These are phyloP conservation scores for Grallaria varia DNA, from an alignment of 2,113 vertebrate genomes.

Conservation along the genomic window DNA sequence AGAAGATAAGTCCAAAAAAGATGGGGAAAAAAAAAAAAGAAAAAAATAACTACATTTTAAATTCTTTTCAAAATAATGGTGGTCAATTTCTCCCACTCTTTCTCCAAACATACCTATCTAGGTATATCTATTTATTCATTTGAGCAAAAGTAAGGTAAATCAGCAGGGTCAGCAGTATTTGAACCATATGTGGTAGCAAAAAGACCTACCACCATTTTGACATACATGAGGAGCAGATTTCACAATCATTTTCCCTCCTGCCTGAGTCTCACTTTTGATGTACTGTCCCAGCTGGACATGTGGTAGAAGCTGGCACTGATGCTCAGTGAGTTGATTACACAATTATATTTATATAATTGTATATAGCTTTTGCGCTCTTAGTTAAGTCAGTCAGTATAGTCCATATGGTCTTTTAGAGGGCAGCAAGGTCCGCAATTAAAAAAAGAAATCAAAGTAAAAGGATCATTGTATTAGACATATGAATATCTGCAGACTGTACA, in stretches of 20 bases:
- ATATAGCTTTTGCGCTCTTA: neutral
- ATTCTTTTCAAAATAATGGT: neutral
- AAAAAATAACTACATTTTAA: neutral
- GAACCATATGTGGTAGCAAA: neutral
- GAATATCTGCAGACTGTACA: neutral
- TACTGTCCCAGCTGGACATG: neutral
- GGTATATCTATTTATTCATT: neutral
- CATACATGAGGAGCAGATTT: neutral
- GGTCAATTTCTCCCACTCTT: neutral
- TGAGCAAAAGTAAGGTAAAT: neutral
- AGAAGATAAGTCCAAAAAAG: neutral
- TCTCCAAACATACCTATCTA: neutral
- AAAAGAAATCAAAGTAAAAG: neutral
- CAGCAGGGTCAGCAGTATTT: neutral
- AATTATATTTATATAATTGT: neutral
- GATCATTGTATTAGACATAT: neutral
- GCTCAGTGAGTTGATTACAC: neutral
- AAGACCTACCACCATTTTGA: neutral
- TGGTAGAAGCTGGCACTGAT: neutral
- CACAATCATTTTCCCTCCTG: neutral
- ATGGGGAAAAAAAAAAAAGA: neutral
- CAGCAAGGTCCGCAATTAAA: rapidly evolving
- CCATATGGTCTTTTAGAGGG: neutral
- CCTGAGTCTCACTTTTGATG: neutral
- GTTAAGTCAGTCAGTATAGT: neutral